Percentiles rank a stretch among this genome's conserved stretches.
Evolutionary conservation across 2,888 invertebrate genomes (phyloP).

Genomic region (Synergus laeviventris): DNA sequence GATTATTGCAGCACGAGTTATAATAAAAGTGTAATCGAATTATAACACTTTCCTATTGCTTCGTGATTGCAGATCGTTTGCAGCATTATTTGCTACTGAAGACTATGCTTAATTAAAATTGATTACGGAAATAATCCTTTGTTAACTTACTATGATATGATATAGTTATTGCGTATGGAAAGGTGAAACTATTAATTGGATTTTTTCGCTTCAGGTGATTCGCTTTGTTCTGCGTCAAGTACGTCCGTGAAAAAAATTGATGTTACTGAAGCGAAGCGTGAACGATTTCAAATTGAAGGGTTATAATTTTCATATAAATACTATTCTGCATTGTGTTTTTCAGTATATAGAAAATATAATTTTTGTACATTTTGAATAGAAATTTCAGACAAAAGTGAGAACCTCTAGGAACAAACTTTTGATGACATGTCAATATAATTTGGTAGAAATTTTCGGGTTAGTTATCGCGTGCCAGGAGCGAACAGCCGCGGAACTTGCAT

Average conservation of each 20-base stretch:
- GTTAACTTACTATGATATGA: neutral
- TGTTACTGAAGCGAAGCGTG: neutral
- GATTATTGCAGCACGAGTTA: neutral
- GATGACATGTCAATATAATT: conserved; percentile 9
- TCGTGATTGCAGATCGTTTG: neutral
- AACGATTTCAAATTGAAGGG: neutral
- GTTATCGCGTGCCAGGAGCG: conserved; percentile 60
- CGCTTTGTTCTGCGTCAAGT: neutral
- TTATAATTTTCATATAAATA: neutral
- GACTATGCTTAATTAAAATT: neutral
- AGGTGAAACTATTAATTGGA: neutral
- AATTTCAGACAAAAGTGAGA: neutral
- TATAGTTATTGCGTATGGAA: neutral
- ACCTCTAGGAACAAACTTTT: neutral
- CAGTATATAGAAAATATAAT: neutral
- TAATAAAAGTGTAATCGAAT: neutral
- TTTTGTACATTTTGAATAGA: neutral
- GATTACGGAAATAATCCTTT: neutral
- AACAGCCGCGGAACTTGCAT: conserved; percentile 66
- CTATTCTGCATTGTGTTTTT: neutral
- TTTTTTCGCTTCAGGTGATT: neutral
- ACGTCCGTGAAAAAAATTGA: neutral
- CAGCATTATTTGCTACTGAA: neutral
- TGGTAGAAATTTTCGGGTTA: conserved; percentile 36
- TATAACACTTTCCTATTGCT: neutral